phyloP scores from a whole-genome alignment of 2,888 invertebrate genomes.

The Hymenopus coronatus region DNA sequence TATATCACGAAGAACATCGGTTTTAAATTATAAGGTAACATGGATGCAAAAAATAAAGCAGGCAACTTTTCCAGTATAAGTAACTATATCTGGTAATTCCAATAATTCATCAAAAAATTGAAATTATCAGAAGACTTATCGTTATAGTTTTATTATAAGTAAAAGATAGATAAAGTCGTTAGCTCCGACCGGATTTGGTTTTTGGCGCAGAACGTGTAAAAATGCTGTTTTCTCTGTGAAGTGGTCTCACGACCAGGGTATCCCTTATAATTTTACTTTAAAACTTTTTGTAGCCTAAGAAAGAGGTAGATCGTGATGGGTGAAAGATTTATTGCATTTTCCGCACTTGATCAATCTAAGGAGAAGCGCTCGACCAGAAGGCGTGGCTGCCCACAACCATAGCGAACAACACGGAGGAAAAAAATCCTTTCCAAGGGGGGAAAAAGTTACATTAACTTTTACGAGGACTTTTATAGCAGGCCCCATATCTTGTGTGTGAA shows the following conservation, averaged over 20 bases:
- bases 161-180: not conserved
- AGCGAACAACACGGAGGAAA: not conserved
- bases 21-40: too few relatives aligned
- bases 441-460: not conserved
- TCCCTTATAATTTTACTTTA: not conserved
- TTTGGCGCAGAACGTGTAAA: not conserved
- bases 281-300: not conserved
- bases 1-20: too few relatives aligned
- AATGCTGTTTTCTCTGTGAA: not conserved
- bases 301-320: not conserved
- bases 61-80: too few relatives aligned
- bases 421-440: not conserved
- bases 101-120: too few relatives aligned
- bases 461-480: not conserved
- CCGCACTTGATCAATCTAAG: slow-evolving; percentile 13
- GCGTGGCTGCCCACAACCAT: not conserved
- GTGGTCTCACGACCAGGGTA: not conserved
- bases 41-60: too few relatives aligned
- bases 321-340: slow-evolving; percentile 6
- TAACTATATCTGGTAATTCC: too few relatives aligned
- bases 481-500: not conserved
- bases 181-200: not conserved
- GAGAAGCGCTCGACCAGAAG: not conserved
- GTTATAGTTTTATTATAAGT: too few relatives aligned
- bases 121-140: too few relatives aligned